Conservation (phyloP, 1,140 invertebrate genomes). For the Notospermus geniculatus region DNA sequence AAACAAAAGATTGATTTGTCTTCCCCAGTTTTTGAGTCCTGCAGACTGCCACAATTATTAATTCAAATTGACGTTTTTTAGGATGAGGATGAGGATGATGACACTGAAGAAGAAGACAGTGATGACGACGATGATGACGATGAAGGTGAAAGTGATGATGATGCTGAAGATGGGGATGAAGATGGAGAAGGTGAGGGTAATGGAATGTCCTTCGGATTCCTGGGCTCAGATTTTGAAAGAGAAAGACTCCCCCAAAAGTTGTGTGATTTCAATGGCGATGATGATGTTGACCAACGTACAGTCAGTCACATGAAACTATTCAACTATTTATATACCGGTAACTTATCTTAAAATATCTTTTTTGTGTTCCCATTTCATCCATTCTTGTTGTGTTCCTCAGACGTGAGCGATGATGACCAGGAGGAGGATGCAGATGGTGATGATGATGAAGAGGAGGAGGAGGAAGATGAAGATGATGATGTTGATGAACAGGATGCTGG, state of each 20-base stretch:
- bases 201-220: constrained; percentile 6
- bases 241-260: no score
- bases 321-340: constrained; percentile 5
- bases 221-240: no score
- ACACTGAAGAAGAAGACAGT: constrained; percentile 37
- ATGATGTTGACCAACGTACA: no score
- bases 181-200: constrained; percentile 17
- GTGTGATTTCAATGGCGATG: no score
- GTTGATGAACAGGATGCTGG: constrained; percentile 18
- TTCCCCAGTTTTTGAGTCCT: no score
- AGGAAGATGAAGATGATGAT: constrained; percentile 20
- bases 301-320: no score
- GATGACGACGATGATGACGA: constrained; percentile 27
- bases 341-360: not conserved
- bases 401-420: constrained; percentile 22
- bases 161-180: constrained; percentile 13
- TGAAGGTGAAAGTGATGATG: constrained; percentile 25
- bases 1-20: no score
- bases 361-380: no score
- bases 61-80: constrained; percentile 6
- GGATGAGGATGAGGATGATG: constrained; percentile 20
- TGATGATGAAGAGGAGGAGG: constrained; percentile 12
- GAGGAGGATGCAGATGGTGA: constrained; percentile 27
- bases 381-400: no score
- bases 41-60: not conserved